phyloP scores from a whole-genome alignment of 2,113 vertebrate species.

The Megatriorchis doriae region DNA sequence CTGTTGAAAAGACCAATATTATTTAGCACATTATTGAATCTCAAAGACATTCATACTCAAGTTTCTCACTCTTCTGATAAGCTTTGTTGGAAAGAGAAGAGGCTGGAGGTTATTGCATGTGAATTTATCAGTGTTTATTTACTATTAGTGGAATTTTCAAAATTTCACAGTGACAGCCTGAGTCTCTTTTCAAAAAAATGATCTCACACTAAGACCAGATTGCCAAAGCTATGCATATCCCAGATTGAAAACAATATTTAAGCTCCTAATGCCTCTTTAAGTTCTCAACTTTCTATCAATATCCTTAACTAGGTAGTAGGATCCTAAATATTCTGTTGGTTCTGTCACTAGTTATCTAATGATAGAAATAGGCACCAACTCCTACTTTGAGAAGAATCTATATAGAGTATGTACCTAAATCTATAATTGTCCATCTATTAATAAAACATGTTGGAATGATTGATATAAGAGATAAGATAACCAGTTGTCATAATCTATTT shows the following conservation, averaged over 20 bases:
- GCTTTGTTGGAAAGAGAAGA: neutral
- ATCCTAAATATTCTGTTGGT: neutral
- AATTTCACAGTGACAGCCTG: neutral
- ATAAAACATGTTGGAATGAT: neutral
- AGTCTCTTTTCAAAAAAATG: neutral
- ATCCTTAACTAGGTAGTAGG: neutral
- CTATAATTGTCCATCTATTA: neutral
- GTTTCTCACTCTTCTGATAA: conserved; percentile 34
- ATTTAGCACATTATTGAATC: conserved; percentile 47
- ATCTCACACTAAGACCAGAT: neutral
- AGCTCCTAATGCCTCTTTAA: neutral
- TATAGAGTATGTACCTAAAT: neutral
- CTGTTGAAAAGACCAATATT: conserved; percentile 47
- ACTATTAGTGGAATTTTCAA: neutral
- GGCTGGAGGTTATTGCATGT: neutral
- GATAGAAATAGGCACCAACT: neutral
- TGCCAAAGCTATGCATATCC: neutral
- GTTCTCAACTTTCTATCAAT: neutral
- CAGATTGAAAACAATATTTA: neutral
- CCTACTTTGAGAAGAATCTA: neutral
- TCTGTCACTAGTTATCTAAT: neutral
- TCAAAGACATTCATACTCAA: conserved; percentile 27
- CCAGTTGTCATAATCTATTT: neutral
- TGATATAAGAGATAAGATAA: neutral
- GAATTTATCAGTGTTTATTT: conserved; percentile 12